Conservation (phyloP, 37 sponge, comb jelly and placozoan genomes). For the Halichondria panicea region DNA sequence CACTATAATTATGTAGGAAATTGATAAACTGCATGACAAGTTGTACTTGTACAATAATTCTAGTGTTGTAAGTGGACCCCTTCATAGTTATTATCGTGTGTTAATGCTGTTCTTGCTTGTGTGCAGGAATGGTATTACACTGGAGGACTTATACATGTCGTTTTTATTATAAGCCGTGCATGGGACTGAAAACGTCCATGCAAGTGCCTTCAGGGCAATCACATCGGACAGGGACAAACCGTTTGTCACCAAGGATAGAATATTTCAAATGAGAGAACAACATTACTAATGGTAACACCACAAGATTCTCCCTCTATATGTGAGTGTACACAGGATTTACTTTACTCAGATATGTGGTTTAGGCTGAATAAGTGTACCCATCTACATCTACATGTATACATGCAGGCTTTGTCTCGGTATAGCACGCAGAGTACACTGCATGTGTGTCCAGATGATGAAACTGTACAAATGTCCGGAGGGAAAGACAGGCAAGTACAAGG, state of each 20-base stretch:
- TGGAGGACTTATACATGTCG: slow-evolving; percentile 86
- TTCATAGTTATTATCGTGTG: background rate
- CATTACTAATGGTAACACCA: background rate
- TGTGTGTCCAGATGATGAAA: slow-evolving; percentile 86
- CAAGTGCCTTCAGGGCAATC: slow-evolving; percentile 91
- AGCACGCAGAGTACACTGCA: slow-evolving; percentile 87
- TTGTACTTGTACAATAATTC: no score
- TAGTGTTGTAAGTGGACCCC: background rate
- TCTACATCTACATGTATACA: background rate
- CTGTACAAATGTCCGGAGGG: slow-evolving; percentile 58
- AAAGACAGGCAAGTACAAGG: slow-evolving; percentile 54
- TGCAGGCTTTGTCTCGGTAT: slow-evolving; percentile 56
- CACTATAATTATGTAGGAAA: no score
- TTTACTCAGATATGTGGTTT: background rate
- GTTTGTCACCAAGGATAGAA: slow-evolving; percentile 87
- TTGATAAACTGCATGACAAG: no score
- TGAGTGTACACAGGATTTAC: background rate
- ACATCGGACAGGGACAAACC: slow-evolving; percentile 82
- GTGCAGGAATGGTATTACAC: slow-evolving; percentile 66
- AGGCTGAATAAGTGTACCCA: background rate
- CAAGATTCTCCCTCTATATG: background rate
- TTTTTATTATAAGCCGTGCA: slow-evolving; percentile 97
- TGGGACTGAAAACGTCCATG: slow-evolving; percentile 93
- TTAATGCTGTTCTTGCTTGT: background rate
- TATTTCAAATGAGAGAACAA: slow-evolving; percentile 61